phyloP scores from a whole-genome alignment of 2,888 invertebrate genomes.

The Cephus spinipes region DNA sequence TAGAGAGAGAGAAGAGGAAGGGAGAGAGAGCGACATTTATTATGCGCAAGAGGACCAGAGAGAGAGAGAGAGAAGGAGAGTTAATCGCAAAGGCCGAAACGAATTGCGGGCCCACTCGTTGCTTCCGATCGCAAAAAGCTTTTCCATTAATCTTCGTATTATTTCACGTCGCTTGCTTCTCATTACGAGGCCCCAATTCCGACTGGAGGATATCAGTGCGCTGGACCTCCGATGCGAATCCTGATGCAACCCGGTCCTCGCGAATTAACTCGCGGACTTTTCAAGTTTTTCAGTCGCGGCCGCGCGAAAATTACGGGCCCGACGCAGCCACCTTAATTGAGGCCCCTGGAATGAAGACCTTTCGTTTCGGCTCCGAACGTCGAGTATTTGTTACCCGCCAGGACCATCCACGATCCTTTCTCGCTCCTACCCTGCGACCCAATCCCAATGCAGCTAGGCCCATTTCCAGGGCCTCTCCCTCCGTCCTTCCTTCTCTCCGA shows the following conservation, averaged over 20 bases:
- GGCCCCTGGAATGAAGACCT: conserved; percentile 4
- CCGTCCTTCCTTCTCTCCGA: neutral
- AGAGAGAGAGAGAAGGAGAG: neutral
- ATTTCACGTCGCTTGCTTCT: neutral
- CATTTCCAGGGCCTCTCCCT: neutral
- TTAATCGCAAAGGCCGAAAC: neutral
- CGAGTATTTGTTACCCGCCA: neutral
- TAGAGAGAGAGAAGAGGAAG: neutral
- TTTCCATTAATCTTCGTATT: neutral
- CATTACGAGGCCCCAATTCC: neutral
- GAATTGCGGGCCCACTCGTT: neutral
- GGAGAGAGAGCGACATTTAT: no score
- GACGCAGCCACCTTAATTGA: neutral
- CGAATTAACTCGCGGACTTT: neutral
- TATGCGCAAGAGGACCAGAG: neutral
- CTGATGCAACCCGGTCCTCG: neutral
- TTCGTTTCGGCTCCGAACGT: neutral
- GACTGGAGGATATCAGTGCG: neutral
- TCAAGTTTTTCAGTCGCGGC: neutral
- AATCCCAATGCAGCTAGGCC: neutral
- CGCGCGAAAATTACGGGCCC: neutral
- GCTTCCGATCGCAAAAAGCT: neutral
- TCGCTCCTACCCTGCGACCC: neutral
- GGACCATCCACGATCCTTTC: neutral
- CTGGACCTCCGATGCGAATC: neutral